Base-by-base conservation (phyloP, 1,140 invertebrate genomes). In the Penaeus vannamei region DNA sequence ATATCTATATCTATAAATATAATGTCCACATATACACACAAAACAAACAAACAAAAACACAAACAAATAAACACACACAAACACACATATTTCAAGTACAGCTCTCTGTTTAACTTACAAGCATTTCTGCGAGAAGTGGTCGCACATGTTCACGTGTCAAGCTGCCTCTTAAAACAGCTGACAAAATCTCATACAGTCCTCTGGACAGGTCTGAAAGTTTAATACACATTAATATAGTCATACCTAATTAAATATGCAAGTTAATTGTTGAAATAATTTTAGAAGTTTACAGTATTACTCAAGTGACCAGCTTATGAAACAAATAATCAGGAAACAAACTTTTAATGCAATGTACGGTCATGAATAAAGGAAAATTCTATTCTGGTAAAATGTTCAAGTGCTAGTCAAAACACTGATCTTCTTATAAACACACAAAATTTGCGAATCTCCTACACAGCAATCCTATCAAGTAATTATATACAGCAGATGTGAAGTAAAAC, bases 141-240 rank as follows among this genome's bases (percentile, higher is more conserved):
- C 96, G 93, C 79, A 96, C 95, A 89, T 94, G 93, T 92, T 97
- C 96, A 92, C 95, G 96, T 92, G 96, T 96, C 80, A 97, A 91
- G 84, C 93, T 93, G 72, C 95, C 96, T 89, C 94, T 94, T 77
- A 96, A 93, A 85, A 96, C 95, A 93, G 95, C 95, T 90, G 95
- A 95, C 85, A 97, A 93, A 88, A 97, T 93, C 92, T 94, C 94
- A 92, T 94, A 94, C 77, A 94, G 92, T 85, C 93, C 93, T 90
- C 93, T 91, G 85, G 92, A 92, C 92, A 94, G 93, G 93, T 93
- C 94, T 94, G 90, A 12, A 91, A 29, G 86, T 94, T 93, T 95
- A 95, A 46, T 29, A 77, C 29, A 79, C 20, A n/a, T 88, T 23
- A 42, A 61, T 36, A 29, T 36, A 26, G 7, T n/a, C 82, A n/a